Evolutionary conservation across 2,797 vertebrate species (phyloP).

Genomic region (Naso thynnoides): DNA sequence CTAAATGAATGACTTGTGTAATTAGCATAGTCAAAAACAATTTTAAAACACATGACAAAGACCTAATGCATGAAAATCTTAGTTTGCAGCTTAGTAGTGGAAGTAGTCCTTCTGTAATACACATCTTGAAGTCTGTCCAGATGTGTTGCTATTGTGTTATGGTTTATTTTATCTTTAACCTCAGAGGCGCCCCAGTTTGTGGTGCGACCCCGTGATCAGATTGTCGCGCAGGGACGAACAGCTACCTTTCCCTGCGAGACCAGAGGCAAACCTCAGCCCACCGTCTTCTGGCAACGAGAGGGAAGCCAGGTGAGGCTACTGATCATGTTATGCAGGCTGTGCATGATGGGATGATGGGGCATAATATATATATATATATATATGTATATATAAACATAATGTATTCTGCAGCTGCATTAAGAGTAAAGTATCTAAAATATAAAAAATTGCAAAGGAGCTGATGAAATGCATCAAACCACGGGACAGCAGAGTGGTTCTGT

Average conservation of each 20-base stretch:
- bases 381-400: conserved; percentile 10
- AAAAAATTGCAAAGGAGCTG: conserved; percentile 18
- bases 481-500: conserved; percentile 72
- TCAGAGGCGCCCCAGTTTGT: conserved; percentile 97
- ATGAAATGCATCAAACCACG: conserved; percentile 55
- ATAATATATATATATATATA: neutral
- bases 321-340: conserved; percentile 3
- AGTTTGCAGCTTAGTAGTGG: conserved; percentile 43
- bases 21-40: conserved; percentile 35
- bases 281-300: conserved; percentile 99
- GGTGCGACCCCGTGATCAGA: conserved; percentile 97
- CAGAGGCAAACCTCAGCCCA: conserved; percentile 96
- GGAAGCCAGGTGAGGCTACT: conserved; percentile 93
- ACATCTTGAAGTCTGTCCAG: conserved; percentile 1
- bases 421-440: conserved; percentile 30
- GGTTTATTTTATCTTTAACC: conserved; percentile 70
- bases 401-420: conserved; percentile 5
- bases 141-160: conserved; percentile 50
- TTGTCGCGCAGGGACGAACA: conserved; percentile 94
- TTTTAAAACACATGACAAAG: conserved; percentile 11
- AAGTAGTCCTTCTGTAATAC: conserved; percentile 3
- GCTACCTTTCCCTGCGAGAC: conserved; percentile 98
- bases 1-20: conserved; percentile 60
- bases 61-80: conserved; percentile 67
- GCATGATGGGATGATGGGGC: neutral